These are phyloP conservation scores for Labia minor DNA, from an alignment of 2,888 invertebrate genomes.

Conservation along the genomic window DNA sequence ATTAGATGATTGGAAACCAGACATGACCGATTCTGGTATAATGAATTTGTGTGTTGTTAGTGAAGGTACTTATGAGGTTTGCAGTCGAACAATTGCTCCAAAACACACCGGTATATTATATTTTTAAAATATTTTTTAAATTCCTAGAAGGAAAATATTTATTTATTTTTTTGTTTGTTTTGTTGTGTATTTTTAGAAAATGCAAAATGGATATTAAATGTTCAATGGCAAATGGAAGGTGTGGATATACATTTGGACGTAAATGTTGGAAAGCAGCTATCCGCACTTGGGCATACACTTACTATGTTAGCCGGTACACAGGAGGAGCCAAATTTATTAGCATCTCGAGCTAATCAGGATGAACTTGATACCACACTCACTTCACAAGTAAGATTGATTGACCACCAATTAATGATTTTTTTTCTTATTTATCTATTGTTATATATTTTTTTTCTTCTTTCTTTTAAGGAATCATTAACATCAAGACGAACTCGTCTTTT, in stretches of 20 bases:
- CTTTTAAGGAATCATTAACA: slow-evolving; percentile 52
- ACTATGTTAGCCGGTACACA: slow-evolving; percentile 83
- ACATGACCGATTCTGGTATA: slow-evolving; percentile 60
- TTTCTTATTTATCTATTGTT: slow-evolving; percentile 15
- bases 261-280: slow-evolving; percentile 90
- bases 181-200: slow-evolving; percentile 49
- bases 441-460: no score
- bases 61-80: slow-evolving; percentile 96
- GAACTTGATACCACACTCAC: neutral
- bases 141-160: no score
- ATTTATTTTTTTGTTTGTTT: slow-evolving; percentile 19
- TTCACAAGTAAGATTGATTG: slow-evolving; percentile 35
- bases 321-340: slow-evolving; percentile 46
- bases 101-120: slow-evolving; percentile 51
- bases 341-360: neutral
- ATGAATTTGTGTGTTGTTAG: slow-evolving; percentile 96
- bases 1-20: slow-evolving; percentile 94
- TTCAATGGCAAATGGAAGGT: slow-evolving; percentile 99
- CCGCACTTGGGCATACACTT: slow-evolving; percentile 86
- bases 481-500: slow-evolving; percentile 51
- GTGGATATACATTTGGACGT: slow-evolving; percentile 94
- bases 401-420: slow-evolving; percentile 30
- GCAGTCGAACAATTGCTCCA: slow-evolving; percentile 81
- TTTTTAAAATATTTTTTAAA: slow-evolving; percentile 15
- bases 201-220: slow-evolving; percentile 96